Conservation (phyloP, 2,888 invertebrate species). For the Maniola hyperantus region DNA sequence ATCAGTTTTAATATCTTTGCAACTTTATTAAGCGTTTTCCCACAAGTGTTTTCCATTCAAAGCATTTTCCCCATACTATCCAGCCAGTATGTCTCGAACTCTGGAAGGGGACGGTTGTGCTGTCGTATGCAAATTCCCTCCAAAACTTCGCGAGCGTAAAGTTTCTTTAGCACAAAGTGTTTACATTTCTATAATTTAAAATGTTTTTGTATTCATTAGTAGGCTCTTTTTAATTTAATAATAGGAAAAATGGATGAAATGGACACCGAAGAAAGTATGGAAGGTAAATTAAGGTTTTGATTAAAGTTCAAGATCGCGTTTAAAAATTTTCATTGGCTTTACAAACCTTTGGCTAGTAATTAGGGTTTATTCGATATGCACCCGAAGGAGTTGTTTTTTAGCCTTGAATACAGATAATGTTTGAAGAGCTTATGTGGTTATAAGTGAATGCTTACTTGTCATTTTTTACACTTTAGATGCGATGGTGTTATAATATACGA, state of each 20-base stretch:
- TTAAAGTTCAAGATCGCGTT: constrained; percentile 19
- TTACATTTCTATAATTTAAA: neutral
- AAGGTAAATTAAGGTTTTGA: constrained; percentile 34
- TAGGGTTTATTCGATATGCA: no score
- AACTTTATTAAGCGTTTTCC: constrained; percentile 1
- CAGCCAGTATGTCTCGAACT: constrained; percentile 37
- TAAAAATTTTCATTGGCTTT: constrained; percentile 8
- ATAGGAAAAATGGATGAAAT: constrained; percentile 24
- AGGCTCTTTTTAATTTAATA: neutral
- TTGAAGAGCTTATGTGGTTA: no score
- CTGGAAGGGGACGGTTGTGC: constrained; percentile 35
- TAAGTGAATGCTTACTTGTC: no score
- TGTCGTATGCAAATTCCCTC: constrained; percentile 26
- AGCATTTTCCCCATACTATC: constrained; percentile 1
- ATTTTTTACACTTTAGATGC: no score
- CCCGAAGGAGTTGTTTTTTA: no score
- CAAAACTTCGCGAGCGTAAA: constrained; percentile 35
- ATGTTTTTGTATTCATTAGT: neutral
- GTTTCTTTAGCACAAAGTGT: neutral
- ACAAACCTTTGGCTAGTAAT: no score
- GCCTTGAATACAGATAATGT: no score
- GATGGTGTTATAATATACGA: no score
- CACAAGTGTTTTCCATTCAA: neutral
- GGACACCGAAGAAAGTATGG: constrained; percentile 36
- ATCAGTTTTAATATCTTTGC: no score